Base-by-base conservation (phyloP, 2,888 invertebrate species). In the Rosalia funebris region DNA sequence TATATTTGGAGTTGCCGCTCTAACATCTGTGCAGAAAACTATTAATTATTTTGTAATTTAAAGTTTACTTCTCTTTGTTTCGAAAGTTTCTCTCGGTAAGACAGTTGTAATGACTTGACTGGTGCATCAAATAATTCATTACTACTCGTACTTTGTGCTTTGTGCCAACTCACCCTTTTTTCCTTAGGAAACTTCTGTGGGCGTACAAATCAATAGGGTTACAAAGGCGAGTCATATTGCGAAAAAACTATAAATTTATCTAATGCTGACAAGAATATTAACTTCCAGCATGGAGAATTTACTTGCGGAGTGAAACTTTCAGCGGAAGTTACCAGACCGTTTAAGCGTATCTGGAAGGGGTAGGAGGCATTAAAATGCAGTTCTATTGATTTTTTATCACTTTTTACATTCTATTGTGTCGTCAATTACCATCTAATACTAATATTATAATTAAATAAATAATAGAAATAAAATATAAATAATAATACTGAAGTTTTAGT, bases 31-130 rank as follows among this genome's bases (percentile, higher is more conserved):
- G 12, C 44, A 12, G 14, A 39, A 7, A 37, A 50, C 20, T 50
- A 50, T 50, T 37, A 36, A 37, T 50, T 50, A 50, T 50, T 50
- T 20, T 14, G 48, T 36, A 20, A 37, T 50, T 50, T 50, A 37
- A 20, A 50, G 37, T 50, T 50, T 50, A 50, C 48, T 20, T 50
- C 19, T 14, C 19, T 20, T 44, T 44, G 11, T 17, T 44, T 25
- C 7, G 44, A 20, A 10, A 44, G 14, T n/a, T 19, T 44, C 20
- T 2, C 9, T 16, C 9, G 3, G 17, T 16, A 4, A 7, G 2
- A 14, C 41, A 16, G 39, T 39, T 14, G 41, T 47, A 32, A 47
- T 34, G 32, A 47, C 34, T n/a, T 17, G 16, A n/a, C 46, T 7
- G 16, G 17, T 34, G 32, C 46, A 47, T 47, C 32, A 34, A 47